A percentile compares a stretch with the other conserved stretches of the same genome.
These are phyloP conservation scores for Phoxinus dragarum DNA, from an alignment of 2,797 vertebrate genomes.

Conservation along the genomic window DNA sequence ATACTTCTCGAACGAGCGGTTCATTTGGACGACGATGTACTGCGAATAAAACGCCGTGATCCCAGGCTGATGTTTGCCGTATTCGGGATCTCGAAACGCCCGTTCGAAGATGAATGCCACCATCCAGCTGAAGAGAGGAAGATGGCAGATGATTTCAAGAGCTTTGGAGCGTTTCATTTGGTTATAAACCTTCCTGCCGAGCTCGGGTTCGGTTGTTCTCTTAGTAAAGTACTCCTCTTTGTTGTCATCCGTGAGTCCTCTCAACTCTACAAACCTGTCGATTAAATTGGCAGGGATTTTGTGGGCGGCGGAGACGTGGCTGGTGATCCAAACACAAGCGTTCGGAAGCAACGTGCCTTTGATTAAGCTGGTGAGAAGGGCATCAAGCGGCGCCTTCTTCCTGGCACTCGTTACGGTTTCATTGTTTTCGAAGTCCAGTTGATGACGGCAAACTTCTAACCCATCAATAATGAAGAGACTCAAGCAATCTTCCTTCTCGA, in stretches of 20 bases:
- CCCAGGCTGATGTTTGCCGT: constrained; percentile 57
- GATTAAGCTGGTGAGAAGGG: constrained; percentile 77
- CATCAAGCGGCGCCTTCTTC: constrained; percentile 56
- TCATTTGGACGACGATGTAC: constrained; percentile 71
- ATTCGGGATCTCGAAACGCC: constrained; percentile 40
- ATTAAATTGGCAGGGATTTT: constrained; percentile 70
- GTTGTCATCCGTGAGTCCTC: constrained; percentile 72
- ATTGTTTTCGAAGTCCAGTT: constrained; percentile 72
- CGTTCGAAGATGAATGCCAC: constrained; percentile 65
- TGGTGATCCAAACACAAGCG: constrained; percentile 75
- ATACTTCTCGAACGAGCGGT: constrained; percentile 73
- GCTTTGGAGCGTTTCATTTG: constrained; percentile 64
- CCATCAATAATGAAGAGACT: constrained; percentile 76
- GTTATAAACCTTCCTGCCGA: constrained; percentile 53
- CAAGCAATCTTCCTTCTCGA: constrained; percentile 66
- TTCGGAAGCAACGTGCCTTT: constrained; percentile 71
- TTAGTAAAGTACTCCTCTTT: constrained; percentile 72
- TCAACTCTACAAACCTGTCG: constrained; percentile 69
- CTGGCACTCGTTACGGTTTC: constrained; percentile 58
- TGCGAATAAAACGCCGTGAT: constrained; percentile 71
- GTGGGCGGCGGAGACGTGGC: constrained; percentile 63
- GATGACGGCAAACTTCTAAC: constrained; percentile 69
- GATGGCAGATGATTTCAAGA: constrained; percentile 66
- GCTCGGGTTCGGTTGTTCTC: constrained; percentile 56
- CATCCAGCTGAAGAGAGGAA: constrained; percentile 73